Base-by-base conservation (phyloP, 2,888 invertebrate genomes). In the Xylota sylvarum region DNA sequence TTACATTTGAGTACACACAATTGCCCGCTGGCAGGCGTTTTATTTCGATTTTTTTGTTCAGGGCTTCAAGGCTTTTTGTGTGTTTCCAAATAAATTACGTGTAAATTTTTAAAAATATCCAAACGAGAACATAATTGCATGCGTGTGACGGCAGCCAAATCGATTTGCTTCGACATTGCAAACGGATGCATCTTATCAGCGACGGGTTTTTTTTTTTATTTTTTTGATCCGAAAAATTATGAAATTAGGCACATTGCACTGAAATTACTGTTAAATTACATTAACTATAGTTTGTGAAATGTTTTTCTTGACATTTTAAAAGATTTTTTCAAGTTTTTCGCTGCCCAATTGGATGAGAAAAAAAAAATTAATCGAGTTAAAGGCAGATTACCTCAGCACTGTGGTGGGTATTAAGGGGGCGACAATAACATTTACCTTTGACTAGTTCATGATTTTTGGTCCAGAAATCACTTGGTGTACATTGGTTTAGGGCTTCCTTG, bases 71-170 rank as follows among this genome's bases (percentile, higher is more conserved):
- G 52, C n/a, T 37, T 37, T 80, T 52, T 50, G 50, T 67, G 5
- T 56, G 40, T 65, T 65, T 43, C 50, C 40, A 70, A n/a, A 67
- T 35, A 67, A 46, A 77, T 77, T 77, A 82, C 50, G 76, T 74
- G 55, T 64, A 58, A 7, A 30, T 56, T 56, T 70, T 17, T 46
- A 84, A 72, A 35, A 55, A 67, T 37, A 67, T 65, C 55, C 55
- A 62, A 84, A 80, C 70, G 55, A 60, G 76, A 72, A 64, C 80
- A 70, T 65, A 77, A 80, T 76, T 85, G 80, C 85, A 77, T 85
- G 85, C 85, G 85, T 85, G 80, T 85, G 64, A 85, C 46, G 56
- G 43, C 50, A 73, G 46, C 35, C 74, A 65, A 81, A 80, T 81
- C 80, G 85, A 85, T 85, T 76, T 37, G 43, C 60, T 70, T 64